phyloP scores from a whole-genome alignment of 1,140 invertebrate species.

The Drosophila asahinai region DNA sequence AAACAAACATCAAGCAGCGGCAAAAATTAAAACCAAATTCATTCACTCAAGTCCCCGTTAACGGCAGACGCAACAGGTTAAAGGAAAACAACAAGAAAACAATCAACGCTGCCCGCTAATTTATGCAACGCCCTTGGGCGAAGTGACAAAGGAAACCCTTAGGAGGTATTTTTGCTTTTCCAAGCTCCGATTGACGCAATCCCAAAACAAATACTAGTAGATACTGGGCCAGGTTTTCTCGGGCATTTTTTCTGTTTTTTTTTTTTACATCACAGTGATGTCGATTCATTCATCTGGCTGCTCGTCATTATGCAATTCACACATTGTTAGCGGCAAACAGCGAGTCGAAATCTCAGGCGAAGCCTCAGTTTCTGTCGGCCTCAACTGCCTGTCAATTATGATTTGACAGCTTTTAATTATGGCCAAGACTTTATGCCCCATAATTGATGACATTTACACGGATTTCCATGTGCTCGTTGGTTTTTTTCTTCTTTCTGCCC shows the following conservation, averaged over 20 bases:
- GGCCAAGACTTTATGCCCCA: constrained; percentile 47
- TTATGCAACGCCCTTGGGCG: constrained; percentile 79
- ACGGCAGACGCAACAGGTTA: constrained; percentile 40
- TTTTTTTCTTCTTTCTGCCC: constrained; percentile 22
- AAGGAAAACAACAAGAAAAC: constrained; percentile 20
- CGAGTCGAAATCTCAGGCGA: constrained; percentile 12
- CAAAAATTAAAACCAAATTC: constrained; percentile 39
- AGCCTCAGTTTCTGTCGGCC: constrained; percentile 1
- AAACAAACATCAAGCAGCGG: constrained; percentile 39
- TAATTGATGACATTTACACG: constrained; percentile 75
- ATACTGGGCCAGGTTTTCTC: constrained; percentile 29
- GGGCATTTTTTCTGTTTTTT: constrained; percentile 16
- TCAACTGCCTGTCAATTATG: constrained; percentile 64
- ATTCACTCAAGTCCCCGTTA: constrained; percentile 56
- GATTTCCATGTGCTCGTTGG: constrained; percentile 25
- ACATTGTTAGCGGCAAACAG: constrained; percentile 64
- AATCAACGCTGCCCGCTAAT: constrained; percentile 62
- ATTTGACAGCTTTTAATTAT: constrained; percentile 80
- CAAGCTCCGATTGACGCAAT: constrained; percentile 6
- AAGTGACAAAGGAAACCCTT: constrained; percentile 39
- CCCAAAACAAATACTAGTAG: neutral
- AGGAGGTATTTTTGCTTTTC: constrained; percentile 8
- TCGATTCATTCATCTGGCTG: constrained; percentile 34
- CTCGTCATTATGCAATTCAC: constrained; percentile 74
- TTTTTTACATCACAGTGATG: constrained; percentile 42